phyloP scores from a whole-genome alignment of 2,888 invertebrate species.

The Spisula solida region DNA sequence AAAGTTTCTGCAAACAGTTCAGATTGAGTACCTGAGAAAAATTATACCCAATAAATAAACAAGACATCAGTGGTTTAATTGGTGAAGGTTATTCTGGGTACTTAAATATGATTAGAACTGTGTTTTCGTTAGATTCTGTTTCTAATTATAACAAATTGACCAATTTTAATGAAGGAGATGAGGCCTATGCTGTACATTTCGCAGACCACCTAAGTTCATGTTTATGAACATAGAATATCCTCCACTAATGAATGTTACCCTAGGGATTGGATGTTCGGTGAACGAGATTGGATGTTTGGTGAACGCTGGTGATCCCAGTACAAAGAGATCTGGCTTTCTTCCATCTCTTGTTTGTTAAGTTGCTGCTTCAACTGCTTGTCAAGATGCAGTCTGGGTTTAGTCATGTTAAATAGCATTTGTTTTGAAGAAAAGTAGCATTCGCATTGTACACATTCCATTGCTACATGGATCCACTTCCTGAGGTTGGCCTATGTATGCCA shows the following conservation, averaged over 20 bases:
- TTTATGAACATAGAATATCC: constrained; percentile 23
- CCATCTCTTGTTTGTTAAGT: background rate
- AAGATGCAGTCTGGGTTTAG: background rate
- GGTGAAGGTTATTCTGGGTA: background rate
- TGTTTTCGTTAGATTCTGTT: constrained; percentile 10
- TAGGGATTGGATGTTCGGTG: background rate
- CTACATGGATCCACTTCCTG: too few relatives aligned
- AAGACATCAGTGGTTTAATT: background rate
- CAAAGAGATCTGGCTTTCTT: background rate
- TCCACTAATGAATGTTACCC: constrained; percentile 28
- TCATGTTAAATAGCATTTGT: background rate
- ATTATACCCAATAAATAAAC: constrained; percentile 26
- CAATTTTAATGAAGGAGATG: constrained; percentile 39
- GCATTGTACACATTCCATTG: too few relatives aligned
- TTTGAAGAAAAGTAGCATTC: background rate
- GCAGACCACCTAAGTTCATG: constrained; percentile 30
- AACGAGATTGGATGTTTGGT: background rate
- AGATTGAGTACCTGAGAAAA: background rate
- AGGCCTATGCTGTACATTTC: background rate
- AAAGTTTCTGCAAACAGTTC: too few relatives aligned
- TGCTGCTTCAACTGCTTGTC: background rate
- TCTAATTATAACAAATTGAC: constrained; percentile 39
- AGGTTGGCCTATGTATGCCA: too few relatives aligned
- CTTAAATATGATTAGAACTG: constrained; percentile 17
- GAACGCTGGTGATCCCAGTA: background rate